A percentile compares a stretch with the other conserved stretches of the same genome.
Conservation (phyloP, 2,888 invertebrate genomes). For the Ophion slaviceki region DNA sequence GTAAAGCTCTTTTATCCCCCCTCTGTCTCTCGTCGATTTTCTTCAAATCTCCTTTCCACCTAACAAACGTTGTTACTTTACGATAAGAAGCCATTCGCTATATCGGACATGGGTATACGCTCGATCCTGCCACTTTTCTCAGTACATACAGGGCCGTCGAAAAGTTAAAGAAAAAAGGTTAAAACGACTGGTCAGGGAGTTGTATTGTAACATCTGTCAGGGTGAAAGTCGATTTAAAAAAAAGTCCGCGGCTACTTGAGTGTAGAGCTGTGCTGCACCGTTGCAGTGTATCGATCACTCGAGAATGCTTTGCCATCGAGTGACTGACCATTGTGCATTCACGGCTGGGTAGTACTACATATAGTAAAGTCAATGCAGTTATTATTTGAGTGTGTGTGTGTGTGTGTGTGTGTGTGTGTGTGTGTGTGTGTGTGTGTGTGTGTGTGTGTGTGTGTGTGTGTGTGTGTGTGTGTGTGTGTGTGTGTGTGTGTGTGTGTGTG, state of each 20-base stretch:
- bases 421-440: no score
- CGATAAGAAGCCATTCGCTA: conserved; percentile 44
- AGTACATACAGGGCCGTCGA: conserved; percentile 17
- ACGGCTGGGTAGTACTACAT: conserved; percentile 23
- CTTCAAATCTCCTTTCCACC: conserved; percentile 8
- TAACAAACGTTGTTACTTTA: conserved; percentile 19
- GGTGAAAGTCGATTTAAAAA: conserved; percentile 44
- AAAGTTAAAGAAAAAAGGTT: conserved; percentile 31
- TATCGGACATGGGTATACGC: conserved; percentile 13
- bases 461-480: not conserved
- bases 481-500: no score
- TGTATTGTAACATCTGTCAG: conserved; percentile 22
- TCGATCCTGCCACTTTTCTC: conserved; percentile 23
- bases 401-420: no score
- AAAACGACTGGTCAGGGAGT: conserved; percentile 53
- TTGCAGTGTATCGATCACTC: conserved; percentile 57
- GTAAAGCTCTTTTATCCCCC: not conserved
- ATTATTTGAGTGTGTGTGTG: no score
- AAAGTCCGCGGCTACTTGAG: conserved; percentile 37
- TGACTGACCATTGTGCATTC: conserved; percentile 58
- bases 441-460: no score
- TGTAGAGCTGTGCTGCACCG: conserved; percentile 24
- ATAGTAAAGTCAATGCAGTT: conserved; percentile 21
- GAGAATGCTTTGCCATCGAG: conserved; percentile 42
- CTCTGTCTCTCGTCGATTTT: not conserved